Evolutionary conservation across 2,797 vertebrate species (phyloP), one percentile per base, ranked within the genome.

Genomic region (Periparus ater): DNA sequence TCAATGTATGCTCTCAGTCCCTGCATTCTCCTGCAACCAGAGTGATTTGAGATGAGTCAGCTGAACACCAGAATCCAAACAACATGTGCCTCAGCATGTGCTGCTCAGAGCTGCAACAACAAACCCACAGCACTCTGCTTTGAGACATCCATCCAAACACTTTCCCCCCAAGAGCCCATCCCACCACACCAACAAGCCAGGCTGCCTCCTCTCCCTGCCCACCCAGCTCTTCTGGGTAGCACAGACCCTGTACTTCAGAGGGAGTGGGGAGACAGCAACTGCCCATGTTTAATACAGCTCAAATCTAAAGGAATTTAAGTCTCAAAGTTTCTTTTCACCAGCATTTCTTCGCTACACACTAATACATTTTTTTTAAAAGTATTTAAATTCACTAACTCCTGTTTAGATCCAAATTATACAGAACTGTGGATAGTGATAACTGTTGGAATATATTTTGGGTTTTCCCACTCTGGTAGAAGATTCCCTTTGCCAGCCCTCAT

Each of bases 281-380:
- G 50, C 26, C 65, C n/a, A 0, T 3, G 57, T 25, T 34, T 10
- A 5, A 15, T 6, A 7, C 20, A 44, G 51, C 55, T 83, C 57
- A 26, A 11, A 77, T 8, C 19, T 22, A 71, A 89, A 45, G 29
- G 19, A 18, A n/a, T 26, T 51, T 9, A 15, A 30, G 8, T 27
- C 45, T 57, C 50, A 20, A 55, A 67, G 32, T 47, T 47, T 67
- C 38, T n/a, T 74, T 73, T 34, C 40, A 62, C 30, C n/a, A 55
- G 42, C 22, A 30, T 65, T 81, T 91, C 32, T 32, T 27, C 17
- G 9, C 17, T 4, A 30, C 29, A 51, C 18, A 10, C 13, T 19
- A 26, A 47, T 5, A 48, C 1, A 6, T 4, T 27, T 54, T 10
- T 21, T 22, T 1, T 0, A 8, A 17, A 62, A 9, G 23, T 20